phyloP scores from a whole-genome alignment of 2,888 invertebrate species.

The Cactoblastis cactorum region DNA sequence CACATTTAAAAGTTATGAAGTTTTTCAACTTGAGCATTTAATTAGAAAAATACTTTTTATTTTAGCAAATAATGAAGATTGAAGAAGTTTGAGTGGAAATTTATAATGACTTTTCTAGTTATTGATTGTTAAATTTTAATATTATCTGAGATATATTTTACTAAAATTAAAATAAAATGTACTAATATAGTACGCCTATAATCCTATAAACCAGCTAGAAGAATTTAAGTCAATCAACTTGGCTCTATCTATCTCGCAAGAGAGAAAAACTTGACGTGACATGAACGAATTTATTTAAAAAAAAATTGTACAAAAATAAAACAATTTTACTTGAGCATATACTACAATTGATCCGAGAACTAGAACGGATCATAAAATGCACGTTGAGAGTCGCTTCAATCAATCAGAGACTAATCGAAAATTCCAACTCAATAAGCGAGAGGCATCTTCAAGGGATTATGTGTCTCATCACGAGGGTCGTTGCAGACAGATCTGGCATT shows the following conservation, averaged over 20 bases:
- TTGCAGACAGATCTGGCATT: neutral
- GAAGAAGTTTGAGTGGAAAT: slow-evolving; percentile 1
- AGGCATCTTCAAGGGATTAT: slow-evolving; percentile 62
- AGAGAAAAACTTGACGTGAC: too few species aligned
- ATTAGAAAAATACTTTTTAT: slow-evolving; percentile 13
- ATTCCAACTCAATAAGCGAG: slow-evolving; percentile 69
- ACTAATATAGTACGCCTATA: too few species aligned
- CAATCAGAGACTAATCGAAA: slow-evolving; percentile 77
- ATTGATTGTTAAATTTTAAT: neutral
- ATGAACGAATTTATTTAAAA: too few species aligned
- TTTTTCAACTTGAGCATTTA: slow-evolving; percentile 11
- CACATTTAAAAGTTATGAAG: slow-evolving; percentile 10
- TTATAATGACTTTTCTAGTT: neutral
- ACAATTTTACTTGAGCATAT: slow-evolving; percentile 10
- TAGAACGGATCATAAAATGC: slow-evolving; percentile 73
- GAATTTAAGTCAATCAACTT: too few species aligned
- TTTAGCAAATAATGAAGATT: slow-evolving; percentile 11
- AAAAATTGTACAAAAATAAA: neutral
- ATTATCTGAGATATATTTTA: too few species aligned
- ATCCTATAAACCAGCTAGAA: too few species aligned
- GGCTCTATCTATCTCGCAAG: too few species aligned
- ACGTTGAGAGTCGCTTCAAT: slow-evolving; percentile 68
- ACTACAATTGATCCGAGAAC: slow-evolving; percentile 48
- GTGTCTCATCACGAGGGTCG: slow-evolving; percentile 65
- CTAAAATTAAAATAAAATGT: too few species aligned